phyloP scores from a whole-genome alignment of 64 coral and sea anemone genomes.

The Exaiptasia diaphana region DNA sequence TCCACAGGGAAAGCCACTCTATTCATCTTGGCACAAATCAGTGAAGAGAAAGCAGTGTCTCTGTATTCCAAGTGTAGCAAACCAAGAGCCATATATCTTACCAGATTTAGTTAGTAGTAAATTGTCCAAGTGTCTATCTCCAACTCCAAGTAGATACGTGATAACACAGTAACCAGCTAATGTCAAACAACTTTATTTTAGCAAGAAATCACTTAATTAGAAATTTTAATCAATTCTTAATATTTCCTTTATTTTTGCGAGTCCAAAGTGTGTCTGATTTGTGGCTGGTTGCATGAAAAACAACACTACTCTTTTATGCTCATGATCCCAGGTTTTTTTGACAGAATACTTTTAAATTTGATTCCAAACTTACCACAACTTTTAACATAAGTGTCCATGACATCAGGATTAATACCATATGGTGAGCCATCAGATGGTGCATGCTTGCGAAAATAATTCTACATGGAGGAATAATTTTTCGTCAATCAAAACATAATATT shows the following conservation, averaged over 20 bases:
- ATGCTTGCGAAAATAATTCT: conserved; percentile 97
- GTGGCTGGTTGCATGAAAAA: no score
- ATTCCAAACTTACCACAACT: conserved; percentile 77
- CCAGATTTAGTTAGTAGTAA: conserved; percentile 96
- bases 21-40: neutral
- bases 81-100: no score
- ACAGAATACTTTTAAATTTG: no score
- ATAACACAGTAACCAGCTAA: conserved; percentile 97
- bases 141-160: conserved; percentile 88
- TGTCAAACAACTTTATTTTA: neutral
- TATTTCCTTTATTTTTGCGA: neutral
- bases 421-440: conserved; percentile 79
- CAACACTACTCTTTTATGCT: no score
- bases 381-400: conserved; percentile 99
- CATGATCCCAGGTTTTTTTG: no score
- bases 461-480: conserved; percentile 4
- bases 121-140: conserved; percentile 95
- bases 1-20: neutral
- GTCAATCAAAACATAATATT: neutral
- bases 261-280: neutral
- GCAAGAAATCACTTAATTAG: neutral
- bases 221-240: neutral
- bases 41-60: no score
- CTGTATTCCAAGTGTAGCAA: no score
- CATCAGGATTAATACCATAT: conserved; percentile 86